A percentile compares a stretch with the other conserved stretches of the same genome.
phyloP scores from a whole-genome alignment of 2,797 vertebrate species.

The Lagorchestes hirsutus region DNA sequence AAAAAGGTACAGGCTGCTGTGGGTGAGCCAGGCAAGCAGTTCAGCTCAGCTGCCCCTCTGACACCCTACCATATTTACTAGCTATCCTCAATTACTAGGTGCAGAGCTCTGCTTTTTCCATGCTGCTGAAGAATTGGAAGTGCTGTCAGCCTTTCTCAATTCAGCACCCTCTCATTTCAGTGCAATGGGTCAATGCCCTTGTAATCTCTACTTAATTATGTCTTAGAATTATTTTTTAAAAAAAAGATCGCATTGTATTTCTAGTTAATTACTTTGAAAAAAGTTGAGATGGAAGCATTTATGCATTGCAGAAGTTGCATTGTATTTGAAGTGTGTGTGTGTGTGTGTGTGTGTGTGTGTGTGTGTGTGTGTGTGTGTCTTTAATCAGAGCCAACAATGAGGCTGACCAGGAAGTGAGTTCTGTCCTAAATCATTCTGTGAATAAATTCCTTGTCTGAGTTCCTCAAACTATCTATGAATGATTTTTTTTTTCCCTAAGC shows the following conservation, averaged over 20 bases:
- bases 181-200: background rate
- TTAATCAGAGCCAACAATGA: slow-evolving; percentile 40
- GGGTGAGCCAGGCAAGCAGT: background rate
- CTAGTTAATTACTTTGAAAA: slow-evolving; percentile 43
- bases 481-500: slow-evolving; percentile 37
- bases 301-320: background rate
- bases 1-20: background rate
- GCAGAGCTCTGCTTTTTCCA: background rate
- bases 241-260: slow-evolving; percentile 32
- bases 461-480: background rate
- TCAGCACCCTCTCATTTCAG: background rate
- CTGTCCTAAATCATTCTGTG: slow-evolving; percentile 48
- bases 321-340: slow-evolving; percentile 24
- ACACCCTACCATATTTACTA: background rate
- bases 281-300: background rate
- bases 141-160: background rate
- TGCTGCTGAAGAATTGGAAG: background rate
- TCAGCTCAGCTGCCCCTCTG: background rate
- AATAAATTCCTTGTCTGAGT: slow-evolving; percentile 51
- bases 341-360: slow-evolving; percentile 17
- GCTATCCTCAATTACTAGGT: background rate
- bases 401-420: slow-evolving; percentile 39
- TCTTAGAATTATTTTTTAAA: background rate
- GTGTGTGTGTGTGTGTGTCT: slow-evolving; percentile 33
- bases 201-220: background rate